These are phyloP conservation scores for Fragum sueziense DNA, from an alignment of 2,888 invertebrate genomes.

Conservation along the genomic window DNA sequence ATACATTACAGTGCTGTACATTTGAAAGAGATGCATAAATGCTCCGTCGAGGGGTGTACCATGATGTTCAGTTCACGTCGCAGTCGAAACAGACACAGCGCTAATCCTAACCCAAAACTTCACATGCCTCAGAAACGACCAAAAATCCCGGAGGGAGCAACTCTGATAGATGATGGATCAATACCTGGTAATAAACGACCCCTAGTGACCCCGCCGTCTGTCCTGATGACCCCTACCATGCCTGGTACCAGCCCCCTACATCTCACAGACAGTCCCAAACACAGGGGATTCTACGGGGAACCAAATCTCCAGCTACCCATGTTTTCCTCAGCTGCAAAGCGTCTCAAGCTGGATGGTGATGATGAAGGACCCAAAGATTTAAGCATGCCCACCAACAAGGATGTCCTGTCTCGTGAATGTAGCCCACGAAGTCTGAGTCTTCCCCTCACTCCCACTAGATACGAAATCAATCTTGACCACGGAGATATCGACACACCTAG, in stretches of 20 bases:
- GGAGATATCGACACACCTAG: conserved; percentile 50
- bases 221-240: conserved; percentile 66
- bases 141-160: conserved; percentile 87
- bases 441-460: conserved; percentile 41
- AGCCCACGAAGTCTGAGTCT: conserved; percentile 52
- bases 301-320: conserved; percentile 73
- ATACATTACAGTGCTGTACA: conserved; percentile 99
- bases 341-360: conserved; percentile 68
- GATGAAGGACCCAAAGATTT: conserved; percentile 69
- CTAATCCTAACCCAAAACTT: conserved; percentile 98
- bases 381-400: conserved; percentile 54
- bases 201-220: conserved; percentile 63
- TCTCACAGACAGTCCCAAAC: conserved; percentile 67
- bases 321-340: conserved; percentile 73
- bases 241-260: conserved; percentile 59
- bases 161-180: conserved; percentile 67
- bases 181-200: conserved; percentile 56
- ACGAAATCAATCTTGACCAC: conserved; percentile 48
- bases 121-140: conserved; percentile 96
- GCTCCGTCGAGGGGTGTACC: conserved; percentile 98
- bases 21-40: conserved; percentile 99
- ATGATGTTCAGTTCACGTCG: conserved; percentile 99
- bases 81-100: conserved; percentile 97
- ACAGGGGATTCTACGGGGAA: conserved; percentile 72
- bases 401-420: conserved; percentile 29